A percentile compares a stretch with the other conserved stretches of the same genome.
phyloP scores from a whole-genome alignment of 2,113 vertebrate genomes.

The Odontesthes bonariensis region DNA sequence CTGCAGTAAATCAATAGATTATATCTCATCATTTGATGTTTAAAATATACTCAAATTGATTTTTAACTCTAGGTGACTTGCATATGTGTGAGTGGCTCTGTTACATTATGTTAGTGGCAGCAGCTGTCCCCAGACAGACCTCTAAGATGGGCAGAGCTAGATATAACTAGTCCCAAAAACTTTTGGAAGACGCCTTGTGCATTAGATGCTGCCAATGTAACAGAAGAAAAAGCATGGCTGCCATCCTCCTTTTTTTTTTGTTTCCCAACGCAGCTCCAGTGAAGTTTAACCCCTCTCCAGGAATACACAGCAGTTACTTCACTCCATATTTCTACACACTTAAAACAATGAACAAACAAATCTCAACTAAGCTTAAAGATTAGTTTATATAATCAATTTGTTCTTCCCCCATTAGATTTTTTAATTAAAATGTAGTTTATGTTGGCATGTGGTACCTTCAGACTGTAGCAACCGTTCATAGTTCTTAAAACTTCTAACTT shows the following conservation, averaged over 20 bases:
- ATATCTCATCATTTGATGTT: background rate
- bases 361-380: too few species aligned
- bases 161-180: slow-evolving; percentile 53
- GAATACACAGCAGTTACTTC: background rate
- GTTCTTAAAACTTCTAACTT: too few species aligned
- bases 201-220: slow-evolving; percentile 48
- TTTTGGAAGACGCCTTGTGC: slow-evolving; percentile 42
- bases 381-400: too few species aligned
- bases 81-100: slow-evolving; percentile 3
- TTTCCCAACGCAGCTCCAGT: slow-evolving; percentile 32
- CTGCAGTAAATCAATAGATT: background rate
- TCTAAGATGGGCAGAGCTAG: slow-evolving; percentile 37
- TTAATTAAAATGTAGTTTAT: too few species aligned
- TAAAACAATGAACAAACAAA: too few species aligned
- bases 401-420: too few species aligned
- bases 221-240: slow-evolving; percentile 50
- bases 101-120: slow-evolving; percentile 3
- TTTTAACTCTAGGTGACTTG: background rate
- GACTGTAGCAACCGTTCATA: too few species aligned
- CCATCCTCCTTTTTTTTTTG: slow-evolving; percentile 33
- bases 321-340: background rate
- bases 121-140: slow-evolving; percentile 64
- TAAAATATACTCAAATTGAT: background rate
- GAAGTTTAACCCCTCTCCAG: background rate
- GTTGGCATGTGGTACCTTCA: too few species aligned